Evolutionary conservation across 2,113 vertebrate species (phyloP), one percentile per base, ranked within the genome.

Genomic region (Nicator chloris): DNA sequence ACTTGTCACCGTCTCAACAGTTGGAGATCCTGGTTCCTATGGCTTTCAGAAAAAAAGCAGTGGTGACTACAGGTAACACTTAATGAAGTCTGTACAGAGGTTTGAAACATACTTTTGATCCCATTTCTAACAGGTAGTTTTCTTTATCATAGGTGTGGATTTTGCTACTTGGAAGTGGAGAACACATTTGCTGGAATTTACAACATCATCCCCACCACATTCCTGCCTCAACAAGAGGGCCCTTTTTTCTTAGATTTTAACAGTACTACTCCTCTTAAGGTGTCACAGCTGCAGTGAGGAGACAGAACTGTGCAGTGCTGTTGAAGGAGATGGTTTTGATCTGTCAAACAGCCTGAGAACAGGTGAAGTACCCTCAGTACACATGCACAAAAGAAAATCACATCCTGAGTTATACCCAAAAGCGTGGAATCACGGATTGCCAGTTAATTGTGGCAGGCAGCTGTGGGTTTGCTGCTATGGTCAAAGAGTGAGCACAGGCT

Each of bases 241-340:
- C 99, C 99, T 31, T 99, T 99, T 96, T 99, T 99, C 98, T 96
- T 99, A 97, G 99, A 99, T 97, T 98, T 99, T 57, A 98, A 98
- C 97, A 99, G 98, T 85, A 78, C 94, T 86, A 75, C 92, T 18
- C 96, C 99, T 56, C 93, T 99, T 72, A 99, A 98, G 86, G 98
- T 98, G 44, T 99, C 99, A 20, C 99, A 99, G 88, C 99, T 99
- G 69, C 99, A 99, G 49, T 99, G 98, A 99, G 45, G 63, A 73
- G 63, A 64, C 85, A 88, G 54, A 35, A 56, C 14, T 45, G 35
- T 57, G 23, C n/a, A 2, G 11, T 39, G 22, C 56, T 10, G 4
- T 64, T 89, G 16, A 42, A 93, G 79, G 77, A 86, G 28, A 35
- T 80, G 44, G 4, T 39, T 59, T 80, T 70, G 35, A 51, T 63